Evolutionary conservation across 2,888 invertebrate species (phyloP), one percentile per base, ranked within the genome.

Genomic region (Pammene aurita): DNA sequence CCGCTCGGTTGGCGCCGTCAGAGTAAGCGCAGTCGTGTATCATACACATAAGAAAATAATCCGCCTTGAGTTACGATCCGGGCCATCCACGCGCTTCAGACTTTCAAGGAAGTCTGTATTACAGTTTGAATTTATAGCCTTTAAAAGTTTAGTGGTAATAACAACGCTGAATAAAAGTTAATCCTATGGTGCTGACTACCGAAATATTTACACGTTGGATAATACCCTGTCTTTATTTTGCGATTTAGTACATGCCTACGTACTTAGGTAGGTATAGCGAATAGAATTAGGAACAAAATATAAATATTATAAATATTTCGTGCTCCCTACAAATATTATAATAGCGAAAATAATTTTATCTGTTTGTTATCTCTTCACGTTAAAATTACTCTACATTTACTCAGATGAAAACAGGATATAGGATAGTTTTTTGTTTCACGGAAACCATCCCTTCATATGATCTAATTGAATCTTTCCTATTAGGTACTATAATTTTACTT

Each of bases 11-110:
- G 85, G 83, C 85, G 83, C 88, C 78, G 78, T 74, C 80, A 79
- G 84, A 87, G 81, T 81, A 83, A 83, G 79, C 85, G 78, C 85
- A 82, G 80, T 80, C 85, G 86, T 91, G 89, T 90, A 91, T 91
- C 91, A 91, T 90, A 88, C 85, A 82, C 81, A 84, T 87, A 89
- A 88, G 87, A 88, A 87, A 89, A 90, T 91, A 91, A 91, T 90
- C 90, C 88, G 69, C 70, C 76, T 77, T 89, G 88, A 90, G 79
- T 88, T 89, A 89, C 83, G 87, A 82, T 79, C 81, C 76, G 79
- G 79, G 78, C 82, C 79, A 80, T 78, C 79, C 79, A 80, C 78
- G 74, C 78, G 80, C 78, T 80, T 79, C 80, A 80, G 83, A 80
- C 80, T 84, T 84, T 87, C 78, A 78, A 75, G 77, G 76, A 77